Evolutionary conservation across 2,888 invertebrate genomes (phyloP).

Genomic region (Spodoptera littoralis): DNA sequence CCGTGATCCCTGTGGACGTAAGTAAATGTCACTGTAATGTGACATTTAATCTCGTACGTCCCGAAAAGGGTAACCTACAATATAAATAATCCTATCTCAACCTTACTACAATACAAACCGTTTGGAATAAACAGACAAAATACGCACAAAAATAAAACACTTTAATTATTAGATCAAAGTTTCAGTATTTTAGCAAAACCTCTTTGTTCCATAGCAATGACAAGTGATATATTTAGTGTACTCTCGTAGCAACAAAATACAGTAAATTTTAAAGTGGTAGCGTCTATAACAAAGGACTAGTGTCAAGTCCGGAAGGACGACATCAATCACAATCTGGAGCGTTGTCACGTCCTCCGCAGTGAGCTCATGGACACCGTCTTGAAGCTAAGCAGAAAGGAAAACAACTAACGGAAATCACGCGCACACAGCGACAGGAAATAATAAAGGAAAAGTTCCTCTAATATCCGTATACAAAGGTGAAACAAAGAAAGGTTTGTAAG

Average conservation of each 20-base stretch:
- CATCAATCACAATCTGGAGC: slow-evolving; percentile 57
- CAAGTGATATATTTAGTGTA: slow-evolving; percentile 33
- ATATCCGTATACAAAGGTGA: slow-evolving; percentile 47
- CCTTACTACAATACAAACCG: background rate
- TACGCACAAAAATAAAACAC: background rate
- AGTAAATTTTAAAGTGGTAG: slow-evolving; percentile 54
- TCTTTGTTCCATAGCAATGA: slow-evolving; percentile 31
- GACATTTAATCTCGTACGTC: slow-evolving; percentile 29
- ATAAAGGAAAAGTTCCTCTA: slow-evolving; percentile 32
- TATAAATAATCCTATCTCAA: background rate
- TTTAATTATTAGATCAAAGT: slow-evolving; percentile 16
- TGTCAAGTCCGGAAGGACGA: slow-evolving; percentile 56
- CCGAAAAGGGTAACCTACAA: slow-evolving; percentile 4
- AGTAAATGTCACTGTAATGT: slow-evolving; percentile 28
- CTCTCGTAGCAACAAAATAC: slow-evolving; percentile 33
- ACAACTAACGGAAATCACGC: slow-evolving; percentile 56
- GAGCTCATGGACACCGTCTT: slow-evolving; percentile 47
- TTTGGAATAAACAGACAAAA: background rate
- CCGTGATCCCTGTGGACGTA: slow-evolving; percentile 17
- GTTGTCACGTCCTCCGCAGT: slow-evolving; percentile 52
- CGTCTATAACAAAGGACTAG: slow-evolving; percentile 53
- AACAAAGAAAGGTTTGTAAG: slow-evolving; percentile 65
- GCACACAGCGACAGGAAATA: slow-evolving; percentile 43
- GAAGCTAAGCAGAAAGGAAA: slow-evolving; percentile 50
- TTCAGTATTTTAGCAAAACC: slow-evolving; percentile 3